Percentiles rank a stretch among this genome's conserved stretches.
phyloP scores from a whole-genome alignment of 2,797 vertebrate genomes.

The Clamator glandarius region DNA sequence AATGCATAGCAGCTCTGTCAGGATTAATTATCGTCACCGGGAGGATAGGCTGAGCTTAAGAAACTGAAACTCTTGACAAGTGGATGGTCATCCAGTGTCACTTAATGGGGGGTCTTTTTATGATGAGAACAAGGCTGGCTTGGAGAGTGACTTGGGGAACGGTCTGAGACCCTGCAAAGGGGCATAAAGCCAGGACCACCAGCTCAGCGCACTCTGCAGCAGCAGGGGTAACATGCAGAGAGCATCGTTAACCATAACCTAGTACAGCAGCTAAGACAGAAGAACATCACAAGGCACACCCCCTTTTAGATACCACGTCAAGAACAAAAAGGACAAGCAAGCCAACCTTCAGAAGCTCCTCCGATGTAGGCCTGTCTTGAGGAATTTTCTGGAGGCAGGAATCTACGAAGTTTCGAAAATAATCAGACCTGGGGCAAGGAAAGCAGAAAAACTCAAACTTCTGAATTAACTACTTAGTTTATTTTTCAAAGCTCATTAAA shows the following conservation, averaged over 20 bases:
- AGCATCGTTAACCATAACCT: not conserved
- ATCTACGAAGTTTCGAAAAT: conserved; percentile 99
- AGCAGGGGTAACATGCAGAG: not conserved
- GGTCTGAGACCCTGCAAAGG: not conserved
- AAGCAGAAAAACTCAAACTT: not conserved
- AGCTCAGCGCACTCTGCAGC: not conserved
- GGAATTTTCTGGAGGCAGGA: conserved; percentile 99
- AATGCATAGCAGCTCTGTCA: not conserved
- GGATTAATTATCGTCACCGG: not conserved
- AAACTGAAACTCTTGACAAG: not conserved
- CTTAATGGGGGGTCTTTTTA: not conserved
- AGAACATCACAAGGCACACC: not conserved
- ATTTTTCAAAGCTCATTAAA: conserved; percentile 4
- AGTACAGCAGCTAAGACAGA: not conserved
- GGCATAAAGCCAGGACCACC: not conserved
- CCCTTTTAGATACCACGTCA: not conserved
- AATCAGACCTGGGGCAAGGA: conserved; percentile 90
- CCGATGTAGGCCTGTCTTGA: conserved; percentile 97
- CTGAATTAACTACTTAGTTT: not conserved
- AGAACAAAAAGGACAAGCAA: conserved; percentile 21
- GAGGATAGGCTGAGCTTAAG: not conserved
- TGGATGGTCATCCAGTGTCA: not conserved
- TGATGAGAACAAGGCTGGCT: not conserved
- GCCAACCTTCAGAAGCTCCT: conserved; percentile 95
- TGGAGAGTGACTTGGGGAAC: not conserved